Evolutionary conservation across 2,888 invertebrate species (phyloP).

Genomic region (Stramonita haemastoma): DNA sequence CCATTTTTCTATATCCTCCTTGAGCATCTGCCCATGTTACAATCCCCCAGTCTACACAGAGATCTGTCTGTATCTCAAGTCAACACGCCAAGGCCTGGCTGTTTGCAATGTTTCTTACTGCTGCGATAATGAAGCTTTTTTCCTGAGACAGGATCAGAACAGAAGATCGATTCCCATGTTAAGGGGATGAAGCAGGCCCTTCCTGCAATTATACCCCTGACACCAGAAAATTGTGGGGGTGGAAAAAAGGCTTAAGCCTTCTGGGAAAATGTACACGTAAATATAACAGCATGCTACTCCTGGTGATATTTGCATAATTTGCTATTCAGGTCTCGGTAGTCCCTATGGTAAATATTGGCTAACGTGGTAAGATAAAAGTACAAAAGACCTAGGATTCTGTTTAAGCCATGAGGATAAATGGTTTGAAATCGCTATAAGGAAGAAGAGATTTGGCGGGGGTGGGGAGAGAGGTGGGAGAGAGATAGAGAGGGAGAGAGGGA

Average conservation of each 20-base stretch:
- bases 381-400: no score
- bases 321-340: background rate
- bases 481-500: conserved; percentile 8
- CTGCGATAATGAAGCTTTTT: background rate
- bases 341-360: background rate
- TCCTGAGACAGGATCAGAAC: background rate
- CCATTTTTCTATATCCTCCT: no score
- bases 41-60: no score
- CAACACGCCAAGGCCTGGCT: background rate
- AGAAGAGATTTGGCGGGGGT: background rate
- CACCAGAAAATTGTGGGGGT: background rate
- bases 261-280: background rate
- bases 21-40: no score
- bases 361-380: background rate
- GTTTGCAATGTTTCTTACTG: background rate
- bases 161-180: background rate
- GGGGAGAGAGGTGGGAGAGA: no score
- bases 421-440: background rate
- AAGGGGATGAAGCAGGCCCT: background rate
- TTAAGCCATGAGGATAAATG: no score
- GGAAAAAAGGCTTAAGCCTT: background rate
- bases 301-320: background rate
- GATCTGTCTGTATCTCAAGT: no score
- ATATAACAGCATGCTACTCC: background rate
- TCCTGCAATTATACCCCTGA: background rate